These are phyloP conservation scores for Macrophya alboannulata DNA, from an alignment of 2,888 invertebrate species.

Conservation along the genomic window DNA sequence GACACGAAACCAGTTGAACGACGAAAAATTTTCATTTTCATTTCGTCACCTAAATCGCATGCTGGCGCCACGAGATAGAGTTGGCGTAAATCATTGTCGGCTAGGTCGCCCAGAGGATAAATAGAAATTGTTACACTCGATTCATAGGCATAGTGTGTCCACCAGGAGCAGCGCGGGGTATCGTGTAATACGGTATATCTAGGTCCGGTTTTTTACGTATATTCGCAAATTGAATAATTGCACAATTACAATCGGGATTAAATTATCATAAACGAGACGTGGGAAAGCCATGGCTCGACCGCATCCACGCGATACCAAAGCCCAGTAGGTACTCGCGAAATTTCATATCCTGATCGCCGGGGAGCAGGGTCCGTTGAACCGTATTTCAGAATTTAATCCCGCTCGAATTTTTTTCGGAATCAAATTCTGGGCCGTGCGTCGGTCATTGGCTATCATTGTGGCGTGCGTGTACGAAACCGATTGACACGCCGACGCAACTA, in stretches of 20 bases:
- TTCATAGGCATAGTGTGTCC: neutral
- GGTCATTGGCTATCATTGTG: neutral
- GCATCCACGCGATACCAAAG: conserved; percentile 41
- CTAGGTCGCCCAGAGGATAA: neutral
- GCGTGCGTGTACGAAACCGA: conserved; percentile 17
- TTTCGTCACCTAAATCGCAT: neutral
- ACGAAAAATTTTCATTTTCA: conserved; percentile 36
- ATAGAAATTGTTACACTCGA: conserved; percentile 24
- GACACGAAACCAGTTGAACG: neutral
- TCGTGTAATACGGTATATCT: neutral
- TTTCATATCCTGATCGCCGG: neutral
- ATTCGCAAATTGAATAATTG: conserved; percentile 51
- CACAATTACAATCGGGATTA: conserved; percentile 53
- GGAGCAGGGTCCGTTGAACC: conserved; percentile 27
- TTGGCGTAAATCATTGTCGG: conserved; percentile 3
- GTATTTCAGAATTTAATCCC: conserved; percentile 5
- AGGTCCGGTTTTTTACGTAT: conserved; percentile 18
- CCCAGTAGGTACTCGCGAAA: conserved; percentile 32
- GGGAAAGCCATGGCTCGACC: conserved; percentile 30
- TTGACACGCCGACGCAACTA: conserved; percentile 47
- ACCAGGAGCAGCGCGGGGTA: neutral
- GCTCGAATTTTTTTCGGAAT: neutral
- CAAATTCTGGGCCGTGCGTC: conserved; percentile 8
- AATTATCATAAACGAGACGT: conserved; percentile 53
- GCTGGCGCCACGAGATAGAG: neutral